These are phyloP conservation scores for Xyrauchen texanus DNA, from an alignment of 2,113 vertebrate species.

Conservation along the genomic window DNA sequence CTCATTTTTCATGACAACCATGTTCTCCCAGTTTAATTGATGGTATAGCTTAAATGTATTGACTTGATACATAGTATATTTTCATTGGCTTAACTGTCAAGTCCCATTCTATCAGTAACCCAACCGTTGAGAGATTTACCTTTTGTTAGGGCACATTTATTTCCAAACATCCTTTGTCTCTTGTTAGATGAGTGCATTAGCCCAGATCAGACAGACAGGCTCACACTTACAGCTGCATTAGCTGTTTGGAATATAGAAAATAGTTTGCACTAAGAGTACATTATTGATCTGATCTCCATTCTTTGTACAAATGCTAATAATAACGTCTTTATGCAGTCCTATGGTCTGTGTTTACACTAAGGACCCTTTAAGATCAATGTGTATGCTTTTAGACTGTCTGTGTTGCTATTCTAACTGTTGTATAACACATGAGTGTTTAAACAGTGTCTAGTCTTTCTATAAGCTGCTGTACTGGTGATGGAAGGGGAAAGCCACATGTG, in stretches of 20 bases:
- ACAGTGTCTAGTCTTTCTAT: not conserved
- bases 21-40: too few relatives aligned
- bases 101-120: not conserved
- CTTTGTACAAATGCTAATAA: slow-evolving; percentile 4
- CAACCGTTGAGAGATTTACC: not conserved
- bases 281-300: not conserved
- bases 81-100: not conserved
- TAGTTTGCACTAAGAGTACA: slow-evolving; percentile 2
- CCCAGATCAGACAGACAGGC: not conserved
- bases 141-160: not conserved
- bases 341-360: slow-evolving; percentile 8
- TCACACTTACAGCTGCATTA: not conserved
- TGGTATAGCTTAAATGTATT: too few relatives aligned
- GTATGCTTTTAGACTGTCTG: slow-evolving; percentile 1
- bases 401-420: not conserved
- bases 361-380: slow-evolving; percentile 3
- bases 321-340: not conserved
- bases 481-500: not conserved
- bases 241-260: not conserved
- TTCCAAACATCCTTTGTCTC: slow-evolving; percentile 3
- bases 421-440: not conserved
- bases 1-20: too few relatives aligned
- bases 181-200: slow-evolving; percentile 12
- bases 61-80: not conserved
- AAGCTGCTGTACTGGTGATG: not conserved